Conservation (phyloP, 2,113 vertebrate species). For the Cyanistes caeruleus region DNA sequence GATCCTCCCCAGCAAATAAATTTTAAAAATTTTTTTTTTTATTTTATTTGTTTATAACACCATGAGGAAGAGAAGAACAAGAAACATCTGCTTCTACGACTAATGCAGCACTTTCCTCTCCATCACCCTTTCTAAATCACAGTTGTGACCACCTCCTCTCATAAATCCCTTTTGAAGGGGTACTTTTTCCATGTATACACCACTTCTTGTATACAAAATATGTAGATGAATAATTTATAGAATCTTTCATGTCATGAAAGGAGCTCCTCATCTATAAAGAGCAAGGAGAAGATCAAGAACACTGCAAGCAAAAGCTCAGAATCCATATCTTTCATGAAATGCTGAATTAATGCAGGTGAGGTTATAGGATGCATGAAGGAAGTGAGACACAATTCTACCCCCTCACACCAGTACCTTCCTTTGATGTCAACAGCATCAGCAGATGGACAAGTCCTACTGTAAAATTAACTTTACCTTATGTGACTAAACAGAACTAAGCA, state of each 20-base stretch:
- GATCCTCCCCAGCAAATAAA: background rate
- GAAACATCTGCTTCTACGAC: constrained; percentile 15
- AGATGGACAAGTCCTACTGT: background rate
- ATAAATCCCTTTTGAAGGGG: background rate
- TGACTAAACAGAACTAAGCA: background rate
- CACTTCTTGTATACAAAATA: background rate
- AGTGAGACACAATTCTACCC: background rate
- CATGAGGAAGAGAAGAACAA: background rate
- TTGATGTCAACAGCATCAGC: constrained; percentile 7
- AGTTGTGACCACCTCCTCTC: background rate
- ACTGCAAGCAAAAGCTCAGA: background rate
- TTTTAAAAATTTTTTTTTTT: background rate
- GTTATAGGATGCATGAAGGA: background rate
- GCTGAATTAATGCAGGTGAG: constrained; percentile 17
- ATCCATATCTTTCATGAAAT: background rate
- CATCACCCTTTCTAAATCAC: background rate
- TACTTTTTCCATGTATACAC: background rate
- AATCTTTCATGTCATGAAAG: background rate
- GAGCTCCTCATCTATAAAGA: background rate
- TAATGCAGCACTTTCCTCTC: background rate
- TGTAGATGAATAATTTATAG: constrained; percentile 19
- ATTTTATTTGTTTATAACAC: background rate
- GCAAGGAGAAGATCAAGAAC: background rate
- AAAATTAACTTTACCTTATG: background rate
- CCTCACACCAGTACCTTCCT: background rate